Evolutionary conservation across 2,888 invertebrate genomes (phyloP).

Genomic region (Anoplius nigerrimus): DNA sequence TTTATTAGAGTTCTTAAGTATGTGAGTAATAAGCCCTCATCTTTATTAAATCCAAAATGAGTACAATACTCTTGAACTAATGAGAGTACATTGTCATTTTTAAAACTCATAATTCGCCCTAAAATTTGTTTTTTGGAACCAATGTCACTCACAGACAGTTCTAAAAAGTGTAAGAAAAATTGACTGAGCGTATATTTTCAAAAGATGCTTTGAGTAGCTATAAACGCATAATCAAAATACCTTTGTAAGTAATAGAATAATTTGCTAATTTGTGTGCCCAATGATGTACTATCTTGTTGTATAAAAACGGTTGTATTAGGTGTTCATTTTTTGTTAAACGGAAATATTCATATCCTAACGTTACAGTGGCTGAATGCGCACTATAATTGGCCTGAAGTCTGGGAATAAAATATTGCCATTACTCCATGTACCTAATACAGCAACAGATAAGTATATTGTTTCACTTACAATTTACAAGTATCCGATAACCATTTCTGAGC

Average conservation of each 20-base stretch:
- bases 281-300: slow-evolving; percentile 58
- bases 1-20: slow-evolving; percentile 71
- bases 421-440: slow-evolving; percentile 26
- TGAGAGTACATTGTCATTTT: slow-evolving; percentile 58
- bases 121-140: slow-evolving; percentile 62
- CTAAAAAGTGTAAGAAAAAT: slow-evolving; percentile 40
- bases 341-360: slow-evolving; percentile 65
- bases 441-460: slow-evolving; percentile 14
- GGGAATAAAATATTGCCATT: slow-evolving; percentile 14
- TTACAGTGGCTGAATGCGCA: slow-evolving; percentile 56
- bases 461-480: slow-evolving; percentile 38
- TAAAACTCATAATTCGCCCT: slow-evolving; percentile 59
- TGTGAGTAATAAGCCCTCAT: slow-evolving; percentile 66
- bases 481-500: slow-evolving; percentile 58
- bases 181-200: neutral
- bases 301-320: slow-evolving; percentile 46
- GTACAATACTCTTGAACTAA: slow-evolving; percentile 74
- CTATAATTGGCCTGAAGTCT: slow-evolving; percentile 55
- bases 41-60: slow-evolving; percentile 73
- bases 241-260: slow-evolving; percentile 69
- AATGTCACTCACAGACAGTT: slow-evolving; percentile 61
- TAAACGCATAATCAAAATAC: slow-evolving; percentile 31
- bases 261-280: slow-evolving; percentile 67
- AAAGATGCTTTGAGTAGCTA: neutral
- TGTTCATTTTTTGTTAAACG: slow-evolving; percentile 48